phyloP scores from a whole-genome alignment of 1,140 invertebrate genomes.

The Spodoptera litura region DNA sequence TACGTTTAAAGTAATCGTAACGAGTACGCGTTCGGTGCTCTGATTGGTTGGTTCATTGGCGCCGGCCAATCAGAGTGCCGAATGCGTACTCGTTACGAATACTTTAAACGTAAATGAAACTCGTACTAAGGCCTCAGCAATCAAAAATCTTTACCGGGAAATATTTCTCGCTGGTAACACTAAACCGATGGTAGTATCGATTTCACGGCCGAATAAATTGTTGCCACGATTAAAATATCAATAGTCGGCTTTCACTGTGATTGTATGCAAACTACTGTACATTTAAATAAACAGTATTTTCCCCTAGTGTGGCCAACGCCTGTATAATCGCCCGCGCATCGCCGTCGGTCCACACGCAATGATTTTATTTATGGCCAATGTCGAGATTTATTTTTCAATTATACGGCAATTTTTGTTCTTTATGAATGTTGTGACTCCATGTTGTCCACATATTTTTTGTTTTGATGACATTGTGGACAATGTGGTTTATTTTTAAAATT shows the following conservation, averaged over 20 bases:
- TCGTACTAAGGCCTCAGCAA: too few relatives aligned
- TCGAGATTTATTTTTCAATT: conserved; percentile 45
- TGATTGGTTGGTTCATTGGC: too few relatives aligned
- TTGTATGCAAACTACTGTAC: conserved; percentile 80
- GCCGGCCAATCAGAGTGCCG: too few relatives aligned
- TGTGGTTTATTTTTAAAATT: conserved; percentile 9
- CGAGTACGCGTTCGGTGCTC: too few relatives aligned
- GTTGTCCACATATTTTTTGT: conserved; percentile 8
- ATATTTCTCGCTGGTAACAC: conserved; percentile 41
- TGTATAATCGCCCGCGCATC: conserved; percentile 14
- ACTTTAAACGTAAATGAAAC: too few relatives aligned
- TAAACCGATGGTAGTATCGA: conserved; percentile 60
- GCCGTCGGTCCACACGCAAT: conserved; percentile 23
- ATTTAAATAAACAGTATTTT: conserved; percentile 77
- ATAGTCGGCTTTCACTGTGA: conserved; percentile 75
- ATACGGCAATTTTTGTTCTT: conserved; percentile 39
- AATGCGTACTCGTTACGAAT: too few relatives aligned
- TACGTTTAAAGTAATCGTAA: too few relatives aligned
- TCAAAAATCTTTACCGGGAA: conserved; percentile 29
- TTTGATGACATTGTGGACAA: conserved; percentile 10
- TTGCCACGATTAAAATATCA: conserved; percentile 81
- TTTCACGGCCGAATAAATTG: conserved; percentile 72
- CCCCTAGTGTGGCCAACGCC: conserved; percentile 36
- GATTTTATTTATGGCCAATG: conserved; percentile 28
- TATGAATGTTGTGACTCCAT: conserved; percentile 37